Evolutionary conservation across 2,888 invertebrate species (phyloP).

Genomic region (Nematopogon swammerdamellus): DNA sequence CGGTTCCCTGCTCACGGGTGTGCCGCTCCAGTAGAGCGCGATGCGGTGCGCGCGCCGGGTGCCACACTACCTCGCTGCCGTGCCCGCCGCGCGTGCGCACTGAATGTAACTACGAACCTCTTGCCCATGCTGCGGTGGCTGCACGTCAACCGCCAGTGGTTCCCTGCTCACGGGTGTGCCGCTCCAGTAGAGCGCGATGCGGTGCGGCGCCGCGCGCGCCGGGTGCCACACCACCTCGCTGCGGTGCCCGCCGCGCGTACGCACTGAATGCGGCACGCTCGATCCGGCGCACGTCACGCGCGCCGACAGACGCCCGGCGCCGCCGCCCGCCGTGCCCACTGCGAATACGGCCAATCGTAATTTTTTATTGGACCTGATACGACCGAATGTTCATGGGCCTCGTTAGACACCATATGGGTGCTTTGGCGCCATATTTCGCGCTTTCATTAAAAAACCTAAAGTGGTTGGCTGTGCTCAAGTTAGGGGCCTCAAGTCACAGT

Average conservation of each 20-base stretch:
- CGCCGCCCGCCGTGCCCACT: slow-evolving; percentile 77
- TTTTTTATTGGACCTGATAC: too few species aligned
- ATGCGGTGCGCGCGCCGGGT: slow-evolving; percentile 85
- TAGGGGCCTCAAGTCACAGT: too few species aligned
- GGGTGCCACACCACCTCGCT: slow-evolving; percentile 89
- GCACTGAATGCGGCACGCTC: slow-evolving; percentile 78
- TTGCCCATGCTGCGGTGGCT: slow-evolving; percentile 65
- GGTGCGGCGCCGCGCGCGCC: slow-evolving; percentile 80
- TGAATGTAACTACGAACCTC: slow-evolving; percentile 69
- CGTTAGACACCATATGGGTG: too few species aligned
- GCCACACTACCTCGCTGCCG: slow-evolving; percentile 81
- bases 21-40: slow-evolving; percentile 81
- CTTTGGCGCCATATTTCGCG: too few species aligned
- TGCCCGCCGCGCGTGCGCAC: slow-evolving; percentile 69
- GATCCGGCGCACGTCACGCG: slow-evolving; percentile 77
- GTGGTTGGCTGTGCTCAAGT: too few species aligned
- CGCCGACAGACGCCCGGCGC: slow-evolving; percentile 79
- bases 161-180: slow-evolving; percentile 66
- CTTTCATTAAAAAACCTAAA: slow-evolving; percentile 1
- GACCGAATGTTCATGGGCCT: too few species aligned
- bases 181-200: slow-evolving; percentile 82
- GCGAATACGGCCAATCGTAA: too few species aligned
- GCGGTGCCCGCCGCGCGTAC: slow-evolving; percentile 66
- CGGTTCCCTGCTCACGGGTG: slow-evolving; percentile 60
- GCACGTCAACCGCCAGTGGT: slow-evolving; percentile 54